Base-by-base conservation (phyloP, 2,888 invertebrate species). In the Opisthograptis luteolata region DNA sequence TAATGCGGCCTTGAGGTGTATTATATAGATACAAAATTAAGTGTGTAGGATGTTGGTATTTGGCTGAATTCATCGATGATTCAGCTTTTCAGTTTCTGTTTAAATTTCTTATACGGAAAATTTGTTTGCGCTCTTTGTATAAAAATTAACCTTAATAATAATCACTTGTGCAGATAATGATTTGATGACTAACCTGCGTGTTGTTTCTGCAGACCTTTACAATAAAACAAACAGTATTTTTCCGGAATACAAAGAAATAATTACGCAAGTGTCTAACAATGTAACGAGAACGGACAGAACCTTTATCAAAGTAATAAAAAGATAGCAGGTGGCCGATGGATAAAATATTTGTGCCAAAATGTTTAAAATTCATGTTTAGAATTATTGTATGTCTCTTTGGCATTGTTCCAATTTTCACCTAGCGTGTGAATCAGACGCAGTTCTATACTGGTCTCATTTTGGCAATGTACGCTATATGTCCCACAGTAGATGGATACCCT, bases 341-440 rank as follows among this genome's bases (percentile, higher is more conserved):
- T 75, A 73, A 71, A 79, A 78, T 78, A 81, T 77, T 80, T 80
- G 84, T 83, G 86, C 87, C 88, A 87, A 88, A 77, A 78, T 79
- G 76, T 81, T 72, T 67, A 70, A 69, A 75, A 75, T 68, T 77
- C 73, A 72, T 63, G 64, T 66, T 74, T 68, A 75, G 77, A 77
- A 76, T 59, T n/a, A n/a, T n/a, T 77, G 70, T 81, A 70, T 68
- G 69, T 71, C 68, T 66, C 70, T 71, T 81, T 87, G 89, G 89
- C 89, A 66, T 52, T 66, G 60, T 60, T 84, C 89, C 89, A 89
- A 86, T 72, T 76, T 73, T 76, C 70, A 62, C 66, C 45, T 55
- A 40, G 39, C 51, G 58, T 68, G 72, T 79, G 80, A 81, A 76
- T 86, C 80, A 81, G 80, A 68, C 79, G 74, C 74, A 80, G 69